Evolutionary conservation across 2,888 invertebrate species (phyloP), one percentile per base, ranked within the genome.

Genomic region (Eretmocerus hayati): DNA sequence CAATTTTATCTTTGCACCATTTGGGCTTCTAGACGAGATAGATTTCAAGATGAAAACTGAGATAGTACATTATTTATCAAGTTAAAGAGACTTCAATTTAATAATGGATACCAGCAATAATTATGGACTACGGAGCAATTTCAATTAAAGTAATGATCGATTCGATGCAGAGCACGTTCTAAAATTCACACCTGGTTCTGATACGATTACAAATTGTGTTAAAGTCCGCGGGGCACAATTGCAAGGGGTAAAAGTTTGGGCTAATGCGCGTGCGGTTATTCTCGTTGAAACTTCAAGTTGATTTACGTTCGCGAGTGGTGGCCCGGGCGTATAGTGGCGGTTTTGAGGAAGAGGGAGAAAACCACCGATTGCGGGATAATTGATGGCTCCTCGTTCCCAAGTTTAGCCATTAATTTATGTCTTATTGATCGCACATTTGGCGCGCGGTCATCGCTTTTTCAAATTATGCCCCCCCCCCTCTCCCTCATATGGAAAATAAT

Each of bases 381-480:
- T 19, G 43, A 50, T 50, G 50, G 42, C 20, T 31, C 35, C 16
- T 26, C 39, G 18, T 32, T 30, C 13, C 46, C n/a, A 46, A 50
- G 50, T 50, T 50, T 46, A 18, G 38, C 46, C 42, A 46, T 46
- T 39, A 50, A 48, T 50, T 46, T 46, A 39, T 50, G 35, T 22
- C 21, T 43, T 22, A 42, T 48, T 26, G 47, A 41, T 46, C 16
- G 32, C 16, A 22, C 19, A 13, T 22, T 15, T 6, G 9, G 1
- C 35, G 20, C 23, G 22, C 26, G 21, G n/a, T n/a, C n/a, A n/a
- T n/a, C n/a, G n/a, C n/a, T n/a, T n/a, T n/a, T n/a, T n/a, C n/a
- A n/a, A n/a, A n/a, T n/a, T n/a, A n/a, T n/a, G n/a, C n/a, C n/a
- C n/a, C n/a, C n/a, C n/a, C n/a, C n/a, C n/a, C n/a, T n/a, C n/a